These are phyloP conservation scores for Atherinosoma microstoma DNA, from an alignment of 2,797 vertebrate genomes.

Conservation along the genomic window DNA sequence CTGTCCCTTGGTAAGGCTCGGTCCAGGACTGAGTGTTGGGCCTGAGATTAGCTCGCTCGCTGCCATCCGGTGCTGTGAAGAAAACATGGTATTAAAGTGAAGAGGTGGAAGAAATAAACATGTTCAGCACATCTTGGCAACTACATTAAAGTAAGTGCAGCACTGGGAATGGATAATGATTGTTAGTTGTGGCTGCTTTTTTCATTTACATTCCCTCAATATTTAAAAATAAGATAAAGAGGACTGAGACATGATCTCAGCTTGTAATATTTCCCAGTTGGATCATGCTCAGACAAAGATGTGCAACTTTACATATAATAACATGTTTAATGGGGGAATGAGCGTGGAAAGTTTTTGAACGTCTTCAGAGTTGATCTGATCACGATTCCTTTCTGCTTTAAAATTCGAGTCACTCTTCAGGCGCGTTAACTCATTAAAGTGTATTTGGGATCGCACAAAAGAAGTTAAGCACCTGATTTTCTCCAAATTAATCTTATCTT, in stretches of 20 bases:
- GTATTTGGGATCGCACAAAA: slow-evolving; percentile 40
- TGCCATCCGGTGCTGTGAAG: slow-evolving; percentile 58
- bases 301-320: neutral
- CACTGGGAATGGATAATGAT: neutral
- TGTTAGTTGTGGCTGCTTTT: neutral
- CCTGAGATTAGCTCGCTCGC: slow-evolving; percentile 59
- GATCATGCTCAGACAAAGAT: slow-evolving; percentile 4
- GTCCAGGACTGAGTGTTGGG: slow-evolving; percentile 63
- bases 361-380: slow-evolving; percentile 33
- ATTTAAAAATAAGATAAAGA: slow-evolving; percentile 9
- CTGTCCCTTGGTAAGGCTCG: slow-evolving; percentile 54
- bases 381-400: slow-evolving; percentile 37
- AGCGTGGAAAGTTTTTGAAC: slow-evolving; percentile 14
- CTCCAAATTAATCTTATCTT: slow-evolving; percentile 47
- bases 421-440: slow-evolving; percentile 37
- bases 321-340: slow-evolving; percentile 2
- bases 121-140: neutral
- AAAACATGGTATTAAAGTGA: slow-evolving; percentile 35
- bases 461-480: slow-evolving; percentile 42
- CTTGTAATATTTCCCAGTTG: neutral
- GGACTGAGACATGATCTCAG: neutral
- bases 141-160: neutral
- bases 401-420: slow-evolving; percentile 33
- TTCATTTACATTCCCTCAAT: slow-evolving; percentile 11
- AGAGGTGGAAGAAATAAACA: slow-evolving; percentile 13